Evolutionary conservation across 2,113 vertebrate species (phyloP).

Genomic region (Mormyrus iriodes): DNA sequence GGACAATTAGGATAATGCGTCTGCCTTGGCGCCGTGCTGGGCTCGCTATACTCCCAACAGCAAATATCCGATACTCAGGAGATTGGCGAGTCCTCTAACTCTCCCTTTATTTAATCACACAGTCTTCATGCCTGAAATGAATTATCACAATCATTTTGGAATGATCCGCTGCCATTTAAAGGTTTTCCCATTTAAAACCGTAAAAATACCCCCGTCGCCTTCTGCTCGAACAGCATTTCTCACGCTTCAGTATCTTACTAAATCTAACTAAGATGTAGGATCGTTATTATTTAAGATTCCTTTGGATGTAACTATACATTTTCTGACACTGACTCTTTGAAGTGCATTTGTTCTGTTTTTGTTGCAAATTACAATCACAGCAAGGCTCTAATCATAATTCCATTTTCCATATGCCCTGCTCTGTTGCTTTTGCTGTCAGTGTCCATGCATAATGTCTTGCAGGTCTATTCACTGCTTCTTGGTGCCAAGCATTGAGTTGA

Average conservation of each 20-base stretch:
- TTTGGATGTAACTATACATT: too few species aligned
- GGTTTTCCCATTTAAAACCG: background rate
- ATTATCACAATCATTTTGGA: background rate
- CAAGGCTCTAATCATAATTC: background rate
- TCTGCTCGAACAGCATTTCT: too few species aligned
- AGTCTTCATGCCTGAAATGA: background rate
- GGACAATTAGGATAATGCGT: background rate
- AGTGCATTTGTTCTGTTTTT: background rate
- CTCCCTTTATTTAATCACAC: background rate
- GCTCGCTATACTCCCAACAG: background rate
- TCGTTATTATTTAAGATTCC: too few species aligned
- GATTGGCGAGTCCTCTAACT: background rate
- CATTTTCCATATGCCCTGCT: background rate
- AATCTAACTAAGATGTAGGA: too few species aligned
- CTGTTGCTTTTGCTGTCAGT: background rate
- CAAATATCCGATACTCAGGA: background rate
- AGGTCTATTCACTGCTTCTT: background rate
- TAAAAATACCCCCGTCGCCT: too few species aligned
- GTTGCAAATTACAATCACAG: background rate
- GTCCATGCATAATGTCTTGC: background rate
- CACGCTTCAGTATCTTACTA: too few species aligned
- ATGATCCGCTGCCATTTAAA: background rate
- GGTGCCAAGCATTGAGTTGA: background rate
- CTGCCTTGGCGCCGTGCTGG: too few species aligned
- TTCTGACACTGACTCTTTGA: too few species aligned